A percentile compares a stretch with the other conserved stretches of the same genome.
phyloP scores from a whole-genome alignment of 2,888 invertebrate species.

The Melanostoma scalare region DNA sequence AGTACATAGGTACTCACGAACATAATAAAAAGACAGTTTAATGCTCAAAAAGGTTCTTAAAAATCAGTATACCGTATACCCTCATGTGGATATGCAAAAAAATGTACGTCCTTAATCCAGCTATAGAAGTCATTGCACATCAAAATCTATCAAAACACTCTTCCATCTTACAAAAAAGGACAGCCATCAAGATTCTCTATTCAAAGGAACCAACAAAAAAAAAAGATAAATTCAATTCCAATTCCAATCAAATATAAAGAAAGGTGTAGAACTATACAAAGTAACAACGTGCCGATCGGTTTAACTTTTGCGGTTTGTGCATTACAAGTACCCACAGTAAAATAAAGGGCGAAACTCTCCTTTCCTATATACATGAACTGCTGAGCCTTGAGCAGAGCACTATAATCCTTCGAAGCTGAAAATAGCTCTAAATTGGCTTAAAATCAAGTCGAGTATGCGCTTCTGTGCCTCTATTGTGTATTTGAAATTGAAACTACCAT shows the following conservation, averaged over 20 bases:
- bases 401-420: slow-evolving; percentile 67
- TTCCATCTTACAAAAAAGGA: slow-evolving; percentile 17
- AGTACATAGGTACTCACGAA: slow-evolving; percentile 54
- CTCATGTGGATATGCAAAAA: slow-evolving; percentile 18
- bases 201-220: slow-evolving; percentile 18
- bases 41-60: slow-evolving; percentile 66
- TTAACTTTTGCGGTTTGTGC: slow-evolving; percentile 65
- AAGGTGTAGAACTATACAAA: slow-evolving; percentile 54
- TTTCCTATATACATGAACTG: background rate
- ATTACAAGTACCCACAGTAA: slow-evolving; percentile 42
- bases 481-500: slow-evolving; percentile 16
- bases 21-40: slow-evolving; percentile 52
- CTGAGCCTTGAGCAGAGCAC: background rate
- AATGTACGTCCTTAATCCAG: slow-evolving; percentile 31
- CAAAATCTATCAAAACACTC: slow-evolving; percentile 70
- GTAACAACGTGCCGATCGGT: slow-evolving; percentile 58
- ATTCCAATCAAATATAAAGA: slow-evolving; percentile 64
- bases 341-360: slow-evolving; percentile 55
- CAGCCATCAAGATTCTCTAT: slow-evolving; percentile 16
- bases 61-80: slow-evolving; percentile 12
- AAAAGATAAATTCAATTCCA: slow-evolving; percentile 10
- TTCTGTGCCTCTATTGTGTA: slow-evolving; percentile 54
- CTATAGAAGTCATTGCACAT: slow-evolving; percentile 68
- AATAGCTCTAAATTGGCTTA: slow-evolving; percentile 81
- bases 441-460: slow-evolving; percentile 81